Percentiles rank a stretch among this genome's conserved stretches.
phyloP scores from a whole-genome alignment of 2,888 invertebrate genomes.

The Drosophila mayaguana region DNA sequence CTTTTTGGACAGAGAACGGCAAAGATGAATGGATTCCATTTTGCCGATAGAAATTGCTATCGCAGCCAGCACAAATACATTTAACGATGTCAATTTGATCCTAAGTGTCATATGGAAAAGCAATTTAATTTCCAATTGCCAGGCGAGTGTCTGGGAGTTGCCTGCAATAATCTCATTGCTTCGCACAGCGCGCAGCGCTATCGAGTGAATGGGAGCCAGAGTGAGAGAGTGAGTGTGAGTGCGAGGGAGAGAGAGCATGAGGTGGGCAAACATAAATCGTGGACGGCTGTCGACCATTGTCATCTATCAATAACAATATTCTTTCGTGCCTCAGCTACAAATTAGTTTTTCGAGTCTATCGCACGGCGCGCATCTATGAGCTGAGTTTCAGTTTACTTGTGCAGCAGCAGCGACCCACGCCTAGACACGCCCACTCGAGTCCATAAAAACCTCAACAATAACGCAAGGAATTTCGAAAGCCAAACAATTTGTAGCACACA shows the following conservation, averaged over 20 bases:
- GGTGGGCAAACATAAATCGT: slow-evolving; percentile 50
- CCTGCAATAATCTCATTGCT: slow-evolving; percentile 31
- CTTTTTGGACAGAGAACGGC: slow-evolving; percentile 25
- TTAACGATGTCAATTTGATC: slow-evolving; percentile 64
- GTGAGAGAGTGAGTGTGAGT: not conserved
- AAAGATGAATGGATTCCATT: slow-evolving; percentile 61
- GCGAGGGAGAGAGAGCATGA: not conserved
- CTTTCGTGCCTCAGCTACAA: slow-evolving; percentile 61
- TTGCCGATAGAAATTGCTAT: slow-evolving; percentile 48
- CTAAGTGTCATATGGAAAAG: slow-evolving; percentile 68
- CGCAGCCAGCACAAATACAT: slow-evolving; percentile 52
- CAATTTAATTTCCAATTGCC: slow-evolving; percentile 69
- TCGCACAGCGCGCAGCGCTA: slow-evolving; percentile 3
- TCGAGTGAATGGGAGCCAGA: not conserved
- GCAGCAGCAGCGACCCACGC: slow-evolving; percentile 10
- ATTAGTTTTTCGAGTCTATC: slow-evolving; percentile 73
- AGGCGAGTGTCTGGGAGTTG: slow-evolving; percentile 25
- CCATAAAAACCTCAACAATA: slow-evolving; percentile 75
- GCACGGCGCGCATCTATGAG: slow-evolving; percentile 39
- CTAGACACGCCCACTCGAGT: slow-evolving; percentile 22
- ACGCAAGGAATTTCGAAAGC: slow-evolving; percentile 71
- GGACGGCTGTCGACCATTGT: slow-evolving; percentile 52
- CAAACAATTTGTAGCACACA: slow-evolving; percentile 77
- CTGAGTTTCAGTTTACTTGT: slow-evolving; percentile 33
- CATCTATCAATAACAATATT: slow-evolving; percentile 78